Percentiles rank a stretch among this genome's conserved stretches.
Evolutionary conservation across 1,140 invertebrate genomes (phyloP).

Genomic region (Bombus superbus): DNA sequence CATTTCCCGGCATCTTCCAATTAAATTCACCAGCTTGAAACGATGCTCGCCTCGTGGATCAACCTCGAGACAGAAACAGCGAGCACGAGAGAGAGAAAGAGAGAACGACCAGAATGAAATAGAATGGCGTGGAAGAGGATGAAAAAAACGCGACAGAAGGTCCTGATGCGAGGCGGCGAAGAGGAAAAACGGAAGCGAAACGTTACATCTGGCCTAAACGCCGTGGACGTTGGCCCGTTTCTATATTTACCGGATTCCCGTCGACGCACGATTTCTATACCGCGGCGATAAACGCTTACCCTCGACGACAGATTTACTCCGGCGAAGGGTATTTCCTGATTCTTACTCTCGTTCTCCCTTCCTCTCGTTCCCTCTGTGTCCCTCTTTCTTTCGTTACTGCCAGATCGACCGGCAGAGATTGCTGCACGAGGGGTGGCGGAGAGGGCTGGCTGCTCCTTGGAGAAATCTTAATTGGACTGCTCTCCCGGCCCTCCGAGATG

Average conservation of each 20-base stretch:
- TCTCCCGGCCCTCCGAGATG: slow-evolving; percentile 54
- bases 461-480: slow-evolving; percentile 67
- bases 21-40: slow-evolving; percentile 58
- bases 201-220: slow-evolving; percentile 76
- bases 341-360: neutral
- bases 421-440: neutral
- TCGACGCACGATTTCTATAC: slow-evolving; percentile 66
- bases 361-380: slow-evolving; percentile 23
- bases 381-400: slow-evolving; percentile 52
- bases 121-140: neutral
- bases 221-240: slow-evolving; percentile 46
- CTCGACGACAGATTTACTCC: slow-evolving; percentile 72
- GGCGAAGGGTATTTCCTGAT: slow-evolving; percentile 60
- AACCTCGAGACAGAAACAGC: slow-evolving; percentile 44
- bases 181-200: slow-evolving; percentile 74
- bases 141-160: slow-evolving; percentile 13
- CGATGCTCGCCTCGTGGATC: neutral
- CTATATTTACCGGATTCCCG: slow-evolving; percentile 71
- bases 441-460: slow-evolving; percentile 34
- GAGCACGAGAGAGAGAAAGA: neutral
- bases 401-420: slow-evolving; percentile 53
- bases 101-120: neutral
- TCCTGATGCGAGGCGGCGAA: slow-evolving; percentile 15
- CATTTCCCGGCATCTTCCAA: slow-evolving; percentile 47
- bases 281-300: slow-evolving; percentile 68